phyloP scores from a whole-genome alignment of 2,113 vertebrate species.

The Hippocampus zosterae region DNA sequence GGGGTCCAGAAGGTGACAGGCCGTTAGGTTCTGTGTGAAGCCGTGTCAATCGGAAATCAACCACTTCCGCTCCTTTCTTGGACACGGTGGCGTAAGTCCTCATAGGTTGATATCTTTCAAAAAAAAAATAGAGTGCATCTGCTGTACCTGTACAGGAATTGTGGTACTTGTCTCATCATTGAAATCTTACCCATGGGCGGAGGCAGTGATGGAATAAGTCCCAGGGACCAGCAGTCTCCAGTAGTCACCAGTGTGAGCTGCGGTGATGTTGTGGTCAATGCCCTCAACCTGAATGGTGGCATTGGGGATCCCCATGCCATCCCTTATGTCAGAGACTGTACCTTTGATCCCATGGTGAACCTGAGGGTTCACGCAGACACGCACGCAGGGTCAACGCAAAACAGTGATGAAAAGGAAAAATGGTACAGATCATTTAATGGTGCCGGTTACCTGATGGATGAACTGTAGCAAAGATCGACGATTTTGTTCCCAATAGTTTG shows the following conservation, averaged over 20 bases:
- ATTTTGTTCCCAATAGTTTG: slow-evolving; percentile 89
- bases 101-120: slow-evolving; percentile 78
- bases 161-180: not conserved
- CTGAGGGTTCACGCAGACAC: slow-evolving; percentile 58
- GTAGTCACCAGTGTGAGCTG: slow-evolving; percentile 86
- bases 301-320: slow-evolving; percentile 83
- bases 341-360: slow-evolving; percentile 86
- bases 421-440: not conserved
- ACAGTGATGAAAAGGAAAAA: not conserved
- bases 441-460: slow-evolving; percentile 82
- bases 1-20: slow-evolving; percentile 49
- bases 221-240: slow-evolving; percentile 90
- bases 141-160: not conserved
- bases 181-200: slow-evolving; percentile 82
- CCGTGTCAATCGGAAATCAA: slow-evolving; percentile 86
- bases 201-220: slow-evolving; percentile 82
- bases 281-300: slow-evolving; percentile 84
- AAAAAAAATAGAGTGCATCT: not conserved
- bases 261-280: slow-evolving; percentile 81
- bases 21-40: slow-evolving; percentile 52
- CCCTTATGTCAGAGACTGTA: slow-evolving; percentile 82
- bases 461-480: slow-evolving; percentile 83
- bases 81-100: slow-evolving; percentile 77
- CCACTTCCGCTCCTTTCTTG: slow-evolving; percentile 71
- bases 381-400: slow-evolving; percentile 2